phyloP scores from a whole-genome alignment of 2,888 invertebrate species.

The Masnerella sp. region DNA sequence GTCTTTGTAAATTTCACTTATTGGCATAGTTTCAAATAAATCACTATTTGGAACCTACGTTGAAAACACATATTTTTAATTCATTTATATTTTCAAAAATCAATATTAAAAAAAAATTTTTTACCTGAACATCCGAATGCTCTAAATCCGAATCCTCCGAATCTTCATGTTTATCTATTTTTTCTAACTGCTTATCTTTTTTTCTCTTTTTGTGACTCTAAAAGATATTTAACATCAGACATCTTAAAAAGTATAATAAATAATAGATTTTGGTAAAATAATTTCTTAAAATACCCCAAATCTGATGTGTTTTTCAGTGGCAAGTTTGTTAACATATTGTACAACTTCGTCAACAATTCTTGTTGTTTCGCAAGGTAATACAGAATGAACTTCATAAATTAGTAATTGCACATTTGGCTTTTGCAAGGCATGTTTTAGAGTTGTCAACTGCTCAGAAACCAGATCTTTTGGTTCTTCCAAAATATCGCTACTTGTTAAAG shows the following conservation, averaged over 20 bases:
- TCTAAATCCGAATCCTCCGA: slow-evolving; percentile 57
- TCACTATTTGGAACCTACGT: slow-evolving; percentile 81
- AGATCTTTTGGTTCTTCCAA: slow-evolving; percentile 76
- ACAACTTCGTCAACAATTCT: slow-evolving; percentile 85
- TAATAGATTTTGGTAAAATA: neutral
- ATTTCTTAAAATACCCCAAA: slow-evolving; percentile 65
- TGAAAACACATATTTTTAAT: neutral
- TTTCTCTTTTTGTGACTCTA: slow-evolving; percentile 9
- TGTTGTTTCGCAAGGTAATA: slow-evolving; percentile 85
- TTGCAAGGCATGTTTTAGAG: slow-evolving; percentile 86
- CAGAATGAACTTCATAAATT: slow-evolving; percentile 89
- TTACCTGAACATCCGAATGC: slow-evolving; percentile 56
- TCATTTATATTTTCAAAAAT: neutral
- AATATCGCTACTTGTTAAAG: slow-evolving; percentile 70
- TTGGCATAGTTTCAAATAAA: slow-evolving; percentile 82
- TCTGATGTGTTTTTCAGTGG: slow-evolving; percentile 83
- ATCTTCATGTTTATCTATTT: slow-evolving; percentile 55
- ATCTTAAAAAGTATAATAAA: neutral
- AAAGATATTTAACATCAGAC: neutral
- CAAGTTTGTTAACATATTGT: slow-evolving; percentile 84
- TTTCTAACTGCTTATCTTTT: slow-evolving; percentile 1
- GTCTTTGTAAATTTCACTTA: slow-evolving; percentile 81
- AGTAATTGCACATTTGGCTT: slow-evolving; percentile 90
- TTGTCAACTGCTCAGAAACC: slow-evolving; percentile 86
- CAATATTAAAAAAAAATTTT: slow-evolving; percentile 1